phyloP scores from a whole-genome alignment of 2,113 vertebrate species.

The Oxygymnocypris stewartii region DNA sequence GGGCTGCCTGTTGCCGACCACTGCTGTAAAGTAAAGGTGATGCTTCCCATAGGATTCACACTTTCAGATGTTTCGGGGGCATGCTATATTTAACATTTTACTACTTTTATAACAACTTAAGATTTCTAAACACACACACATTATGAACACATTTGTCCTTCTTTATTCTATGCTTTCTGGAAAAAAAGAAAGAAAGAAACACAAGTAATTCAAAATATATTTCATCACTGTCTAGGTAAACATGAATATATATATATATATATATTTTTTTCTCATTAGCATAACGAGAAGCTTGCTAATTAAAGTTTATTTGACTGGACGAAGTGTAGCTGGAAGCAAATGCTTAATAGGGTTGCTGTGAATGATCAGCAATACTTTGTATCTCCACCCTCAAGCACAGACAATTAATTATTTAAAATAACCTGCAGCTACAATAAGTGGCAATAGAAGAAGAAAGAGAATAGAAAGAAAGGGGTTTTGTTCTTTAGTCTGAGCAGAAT shows the following conservation, averaged over 20 bases:
- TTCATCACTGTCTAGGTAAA: not conserved
- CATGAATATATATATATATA: not conserved
- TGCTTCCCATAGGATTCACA: not conserved
- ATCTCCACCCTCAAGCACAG: slow-evolving; percentile 43
- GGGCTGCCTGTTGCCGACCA: too few species aligned
- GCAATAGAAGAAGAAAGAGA: slow-evolving; percentile 43
- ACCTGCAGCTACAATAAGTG: slow-evolving; percentile 50
- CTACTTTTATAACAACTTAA: not conserved
- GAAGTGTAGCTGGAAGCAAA: slow-evolving; percentile 48
- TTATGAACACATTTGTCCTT: not conserved
- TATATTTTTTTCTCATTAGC: not conserved
- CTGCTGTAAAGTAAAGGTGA: not conserved
- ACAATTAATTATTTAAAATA: slow-evolving; percentile 59
- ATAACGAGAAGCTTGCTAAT: slow-evolving; percentile 53
- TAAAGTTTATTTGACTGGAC: slow-evolving; percentile 45
- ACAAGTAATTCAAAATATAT: not conserved
- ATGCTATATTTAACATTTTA: not conserved
- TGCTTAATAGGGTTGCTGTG: slow-evolving; percentile 47
- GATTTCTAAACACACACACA: not conserved
- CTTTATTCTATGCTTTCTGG: not conserved
- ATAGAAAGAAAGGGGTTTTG: slow-evolving; percentile 28
- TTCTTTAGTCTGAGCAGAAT: slow-evolving; percentile 38
- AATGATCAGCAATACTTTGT: slow-evolving; percentile 44
- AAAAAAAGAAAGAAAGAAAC: not conserved
- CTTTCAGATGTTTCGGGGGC: not conserved